These are phyloP conservation scores for Taenioides sp. DNA, from an alignment of 2,797 vertebrate genomes.

Conservation along the genomic window DNA sequence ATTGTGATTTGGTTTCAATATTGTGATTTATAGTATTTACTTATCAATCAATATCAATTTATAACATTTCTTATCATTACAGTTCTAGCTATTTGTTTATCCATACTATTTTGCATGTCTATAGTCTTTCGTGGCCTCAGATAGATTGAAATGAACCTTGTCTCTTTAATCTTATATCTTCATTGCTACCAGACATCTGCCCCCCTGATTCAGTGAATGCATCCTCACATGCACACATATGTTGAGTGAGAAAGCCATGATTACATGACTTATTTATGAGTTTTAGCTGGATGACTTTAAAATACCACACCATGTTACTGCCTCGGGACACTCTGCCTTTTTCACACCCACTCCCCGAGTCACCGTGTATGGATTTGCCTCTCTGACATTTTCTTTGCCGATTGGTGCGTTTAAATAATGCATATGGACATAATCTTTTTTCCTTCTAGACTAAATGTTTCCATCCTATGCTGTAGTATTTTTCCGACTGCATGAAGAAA, in stretches of 20 bases:
- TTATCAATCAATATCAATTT: too few relatives aligned
- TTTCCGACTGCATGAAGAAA: slow-evolving; percentile 5
- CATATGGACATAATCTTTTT: slow-evolving; percentile 22
- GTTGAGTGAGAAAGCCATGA: slow-evolving; percentile 27
- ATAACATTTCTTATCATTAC: too few relatives aligned
- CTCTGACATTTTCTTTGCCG: slow-evolving; percentile 14
- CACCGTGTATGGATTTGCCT: slow-evolving; percentile 19
- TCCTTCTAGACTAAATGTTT: slow-evolving; percentile 8
- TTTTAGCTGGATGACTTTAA: slow-evolving; percentile 34
- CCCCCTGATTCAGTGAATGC: not conserved
- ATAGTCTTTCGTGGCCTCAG: too few relatives aligned
- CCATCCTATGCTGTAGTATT: not conserved
- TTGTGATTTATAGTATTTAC: too few relatives aligned
- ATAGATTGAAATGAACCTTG: too few relatives aligned
- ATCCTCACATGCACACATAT: not conserved
- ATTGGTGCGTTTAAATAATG: slow-evolving; percentile 25
- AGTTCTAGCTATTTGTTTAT: too few relatives aligned
- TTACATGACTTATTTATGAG: slow-evolving; percentile 42
- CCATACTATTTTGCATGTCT: too few relatives aligned
- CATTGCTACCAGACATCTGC: not conserved
- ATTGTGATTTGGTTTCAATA: too few relatives aligned
- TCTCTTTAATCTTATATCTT: too few relatives aligned
- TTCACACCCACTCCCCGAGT: not conserved
- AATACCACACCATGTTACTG: slow-evolving; percentile 22
- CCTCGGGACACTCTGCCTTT: not conserved